These are phyloP conservation scores for Sylvicapra grimmia DNA, from an alignment of 2,113 vertebrate genomes.

Conservation along the genomic window DNA sequence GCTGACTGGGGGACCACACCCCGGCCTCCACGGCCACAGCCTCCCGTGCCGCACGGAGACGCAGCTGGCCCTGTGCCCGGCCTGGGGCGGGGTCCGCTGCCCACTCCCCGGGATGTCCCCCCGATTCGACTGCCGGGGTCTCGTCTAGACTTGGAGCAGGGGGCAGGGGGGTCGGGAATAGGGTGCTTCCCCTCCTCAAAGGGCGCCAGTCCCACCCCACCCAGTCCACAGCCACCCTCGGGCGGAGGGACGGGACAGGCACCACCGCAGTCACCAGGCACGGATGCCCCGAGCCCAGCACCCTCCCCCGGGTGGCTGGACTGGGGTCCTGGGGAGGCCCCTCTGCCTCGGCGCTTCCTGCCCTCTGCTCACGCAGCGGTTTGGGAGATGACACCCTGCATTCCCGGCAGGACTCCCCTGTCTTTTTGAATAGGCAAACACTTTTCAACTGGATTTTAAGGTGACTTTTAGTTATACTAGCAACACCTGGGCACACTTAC, in stretches of 20 bases:
- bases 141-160: neutral
- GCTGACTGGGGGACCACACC: rapidly evolving
- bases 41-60: neutral
- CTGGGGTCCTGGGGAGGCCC: neutral
- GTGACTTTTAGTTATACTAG: neutral
- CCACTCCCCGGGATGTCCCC: neutral
- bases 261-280: neutral
- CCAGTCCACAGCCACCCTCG: rapidly evolving
- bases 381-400: neutral
- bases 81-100: neutral
- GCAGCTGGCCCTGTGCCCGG: neutral
- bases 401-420: neutral
- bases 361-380: neutral
- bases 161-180: rapidly evolving
- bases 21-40: rapidly evolving
- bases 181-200: neutral
- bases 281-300: rapidly evolving
- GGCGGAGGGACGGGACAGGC: rapidly evolving
- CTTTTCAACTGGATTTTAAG: neutral
- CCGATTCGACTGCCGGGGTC: rapidly evolving
- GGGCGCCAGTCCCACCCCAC: neutral
- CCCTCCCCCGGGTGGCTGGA: neutral
- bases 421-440: neutral
- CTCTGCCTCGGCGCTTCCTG: neutral
- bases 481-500: neutral